phyloP scores from a whole-genome alignment of 2,113 vertebrate species.

The Oncorhynchus mykiss region DNA sequence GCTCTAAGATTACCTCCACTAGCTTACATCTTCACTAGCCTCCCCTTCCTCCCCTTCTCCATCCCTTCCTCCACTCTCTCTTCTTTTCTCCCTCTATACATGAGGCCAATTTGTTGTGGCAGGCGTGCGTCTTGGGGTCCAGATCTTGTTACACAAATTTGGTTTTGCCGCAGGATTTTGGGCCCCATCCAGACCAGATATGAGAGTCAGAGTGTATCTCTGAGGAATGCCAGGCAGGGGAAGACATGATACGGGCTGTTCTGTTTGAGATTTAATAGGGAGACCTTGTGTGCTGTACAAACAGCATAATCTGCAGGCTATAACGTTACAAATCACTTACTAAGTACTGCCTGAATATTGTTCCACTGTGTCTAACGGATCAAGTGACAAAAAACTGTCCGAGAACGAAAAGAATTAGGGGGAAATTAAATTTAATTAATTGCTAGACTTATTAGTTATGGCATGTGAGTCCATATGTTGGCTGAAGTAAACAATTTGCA shows the following conservation, averaged over 20 bases:
- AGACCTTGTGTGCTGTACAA: slow-evolving; percentile 53
- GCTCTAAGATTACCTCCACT: slow-evolving; percentile 71
- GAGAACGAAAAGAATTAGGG: slow-evolving; percentile 8
- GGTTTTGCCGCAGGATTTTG: slow-evolving; percentile 67
- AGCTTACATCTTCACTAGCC: slow-evolving; percentile 66
- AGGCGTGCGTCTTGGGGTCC: slow-evolving; percentile 69
- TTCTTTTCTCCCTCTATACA: slow-evolving; percentile 58
- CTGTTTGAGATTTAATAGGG: slow-evolving; percentile 67
- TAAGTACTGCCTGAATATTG: slow-evolving; percentile 46
- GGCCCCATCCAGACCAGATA: slow-evolving; percentile 68
- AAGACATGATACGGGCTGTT: slow-evolving; percentile 68
- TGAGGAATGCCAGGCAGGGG: slow-evolving; percentile 46
- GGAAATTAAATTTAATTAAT: not conserved
- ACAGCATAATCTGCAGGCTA: slow-evolving; percentile 56
- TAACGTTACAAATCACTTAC: slow-evolving; percentile 61
- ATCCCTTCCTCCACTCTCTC: slow-evolving; percentile 4
- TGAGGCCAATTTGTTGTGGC: slow-evolving; percentile 78
- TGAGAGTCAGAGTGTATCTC: slow-evolving; percentile 58
- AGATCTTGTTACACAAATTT: slow-evolving; percentile 78
- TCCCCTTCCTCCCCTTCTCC: slow-evolving; percentile 41
- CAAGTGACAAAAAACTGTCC: slow-evolving; percentile 25
- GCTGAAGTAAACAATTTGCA: not conserved
- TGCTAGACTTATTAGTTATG: not conserved
- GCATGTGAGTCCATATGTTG: not conserved
- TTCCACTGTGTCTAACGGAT: slow-evolving; percentile 30